Evolutionary conservation across 2,113 vertebrate species (phyloP).

Genomic region (Caranx ignobilis): DNA sequence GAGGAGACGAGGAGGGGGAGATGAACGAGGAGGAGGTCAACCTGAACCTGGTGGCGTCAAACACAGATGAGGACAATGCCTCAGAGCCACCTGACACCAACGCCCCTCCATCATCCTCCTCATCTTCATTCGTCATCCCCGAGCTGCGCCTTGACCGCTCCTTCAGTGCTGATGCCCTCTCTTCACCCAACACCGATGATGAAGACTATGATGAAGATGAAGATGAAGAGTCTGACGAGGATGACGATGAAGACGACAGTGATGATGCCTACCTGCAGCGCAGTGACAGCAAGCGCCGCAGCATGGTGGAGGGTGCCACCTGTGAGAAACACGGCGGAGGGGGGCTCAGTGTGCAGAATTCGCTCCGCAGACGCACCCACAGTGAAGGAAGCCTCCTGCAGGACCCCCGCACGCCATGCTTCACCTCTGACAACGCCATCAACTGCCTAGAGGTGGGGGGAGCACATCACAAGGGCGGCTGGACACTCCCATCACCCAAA

Average conservation of each 20-base stretch:
- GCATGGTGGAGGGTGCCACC: slow-evolving; percentile 90
- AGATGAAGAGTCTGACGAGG: slow-evolving; percentile 84
- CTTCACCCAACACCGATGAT: slow-evolving; percentile 81
- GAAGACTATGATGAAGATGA: slow-evolving; percentile 88
- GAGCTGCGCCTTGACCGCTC: slow-evolving; percentile 91
- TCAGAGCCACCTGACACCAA: slow-evolving; percentile 79
- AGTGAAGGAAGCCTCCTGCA: slow-evolving; percentile 96
- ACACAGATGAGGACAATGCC: slow-evolving; percentile 78
- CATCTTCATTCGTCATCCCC: slow-evolving; percentile 89
- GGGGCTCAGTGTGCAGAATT: slow-evolving; percentile 90
- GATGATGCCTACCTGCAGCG: slow-evolving; percentile 88
- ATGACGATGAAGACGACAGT: slow-evolving; percentile 87
- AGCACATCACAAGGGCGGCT: slow-evolving; percentile 74
- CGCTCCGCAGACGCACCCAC: slow-evolving; percentile 93
- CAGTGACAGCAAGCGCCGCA: slow-evolving; percentile 89
- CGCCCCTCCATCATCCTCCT: slow-evolving; percentile 82
- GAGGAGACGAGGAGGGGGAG: slow-evolving; percentile 56
- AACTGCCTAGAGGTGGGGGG: slow-evolving; percentile 86
- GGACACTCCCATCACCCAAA: slow-evolving; percentile 92
- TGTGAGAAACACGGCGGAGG: slow-evolving; percentile 87
- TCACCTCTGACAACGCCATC: slow-evolving; percentile 95
- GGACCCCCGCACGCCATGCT: slow-evolving; percentile 89
- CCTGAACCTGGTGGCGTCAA: slow-evolving; percentile 59
- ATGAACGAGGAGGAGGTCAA: slow-evolving; percentile 50
- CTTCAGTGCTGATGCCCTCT: slow-evolving; percentile 86